Conservation (phyloP, 2,888 invertebrate species). For the Aporophyla lueneburgensis region DNA sequence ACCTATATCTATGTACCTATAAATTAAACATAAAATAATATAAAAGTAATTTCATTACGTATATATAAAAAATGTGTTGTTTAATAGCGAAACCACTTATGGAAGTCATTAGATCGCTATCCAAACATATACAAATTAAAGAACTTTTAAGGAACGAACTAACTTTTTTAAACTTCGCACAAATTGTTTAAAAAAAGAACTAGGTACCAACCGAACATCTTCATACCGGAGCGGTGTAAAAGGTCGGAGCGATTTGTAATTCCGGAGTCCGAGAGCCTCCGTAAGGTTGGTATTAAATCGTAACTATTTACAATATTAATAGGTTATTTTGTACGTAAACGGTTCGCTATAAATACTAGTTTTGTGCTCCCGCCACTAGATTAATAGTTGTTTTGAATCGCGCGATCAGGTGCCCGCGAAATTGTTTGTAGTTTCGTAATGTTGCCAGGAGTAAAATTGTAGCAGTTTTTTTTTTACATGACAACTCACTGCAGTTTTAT, state of each 20-base stretch:
- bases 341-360: constrained; percentile 80
- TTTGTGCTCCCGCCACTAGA: constrained; percentile 67
- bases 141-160: neutral
- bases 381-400: constrained; percentile 76
- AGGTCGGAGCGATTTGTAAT: constrained; percentile 57
- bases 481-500: neutral
- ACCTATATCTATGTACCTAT: no score
- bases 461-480: neutral
- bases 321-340: constrained; percentile 83
- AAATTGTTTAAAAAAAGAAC: constrained; percentile 35
- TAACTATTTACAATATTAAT: constrained; percentile 87
- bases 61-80: neutral
- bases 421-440: constrained; percentile 58
- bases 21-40: neutral
- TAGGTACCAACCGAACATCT: constrained; percentile 31
- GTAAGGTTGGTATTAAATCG: constrained; percentile 78
- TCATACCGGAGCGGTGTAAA: constrained; percentile 44
- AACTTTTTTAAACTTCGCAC: neutral
- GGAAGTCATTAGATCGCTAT: neutral
- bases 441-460: constrained; percentile 14
- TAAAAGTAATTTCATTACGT: neutral
- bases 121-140: constrained; percentile 1
- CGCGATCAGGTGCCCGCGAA: constrained; percentile 59
- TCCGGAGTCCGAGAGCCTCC: constrained; percentile 45
- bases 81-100: neutral